Conservation (phyloP, 2,113 vertebrate species). For the Dolichotis patagonum region DNA sequence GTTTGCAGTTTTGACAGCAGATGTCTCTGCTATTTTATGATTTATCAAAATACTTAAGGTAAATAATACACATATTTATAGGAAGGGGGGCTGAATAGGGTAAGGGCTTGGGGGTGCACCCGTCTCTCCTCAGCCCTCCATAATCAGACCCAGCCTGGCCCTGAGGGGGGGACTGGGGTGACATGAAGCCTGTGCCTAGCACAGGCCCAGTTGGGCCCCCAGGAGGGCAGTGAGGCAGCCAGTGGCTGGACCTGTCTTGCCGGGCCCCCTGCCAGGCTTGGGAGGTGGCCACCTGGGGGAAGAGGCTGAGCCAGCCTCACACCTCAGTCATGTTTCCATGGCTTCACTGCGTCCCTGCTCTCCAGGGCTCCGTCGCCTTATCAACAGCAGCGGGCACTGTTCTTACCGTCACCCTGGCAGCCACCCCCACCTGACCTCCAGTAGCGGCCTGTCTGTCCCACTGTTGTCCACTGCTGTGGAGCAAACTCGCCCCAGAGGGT, state of each 20-base stretch:
- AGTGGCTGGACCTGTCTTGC: constrained; percentile 42
- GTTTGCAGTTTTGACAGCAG: constrained; percentile 92
- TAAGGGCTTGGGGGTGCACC: neutral
- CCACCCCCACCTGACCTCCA: neutral
- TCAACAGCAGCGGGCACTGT: constrained; percentile 79
- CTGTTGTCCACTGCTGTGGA: neutral
- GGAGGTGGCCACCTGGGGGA: constrained; percentile 78
- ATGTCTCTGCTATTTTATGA: constrained; percentile 93
- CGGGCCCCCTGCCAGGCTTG: constrained; percentile 57
- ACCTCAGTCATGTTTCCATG: constrained; percentile 96
- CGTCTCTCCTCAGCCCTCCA: neutral
- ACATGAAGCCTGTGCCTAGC: neutral
- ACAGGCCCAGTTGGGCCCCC: neutral
- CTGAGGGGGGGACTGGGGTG: neutral
- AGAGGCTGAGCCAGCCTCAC: constrained; percentile 91
- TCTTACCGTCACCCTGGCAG: neutral
- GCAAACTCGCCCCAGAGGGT: neutral
- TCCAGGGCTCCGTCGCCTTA: constrained; percentile 93
- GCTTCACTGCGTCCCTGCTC: constrained; percentile 92
- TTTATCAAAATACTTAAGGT: constrained; percentile 91
- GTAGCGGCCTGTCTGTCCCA: neutral
- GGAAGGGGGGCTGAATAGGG: constrained; percentile 53
- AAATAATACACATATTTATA: constrained; percentile 90
- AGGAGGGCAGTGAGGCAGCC: constrained; percentile 13
- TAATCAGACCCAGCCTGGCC: neutral